Base-by-base conservation (phyloP, 2,113 vertebrate species). In the Dolichotis patagonum region DNA sequence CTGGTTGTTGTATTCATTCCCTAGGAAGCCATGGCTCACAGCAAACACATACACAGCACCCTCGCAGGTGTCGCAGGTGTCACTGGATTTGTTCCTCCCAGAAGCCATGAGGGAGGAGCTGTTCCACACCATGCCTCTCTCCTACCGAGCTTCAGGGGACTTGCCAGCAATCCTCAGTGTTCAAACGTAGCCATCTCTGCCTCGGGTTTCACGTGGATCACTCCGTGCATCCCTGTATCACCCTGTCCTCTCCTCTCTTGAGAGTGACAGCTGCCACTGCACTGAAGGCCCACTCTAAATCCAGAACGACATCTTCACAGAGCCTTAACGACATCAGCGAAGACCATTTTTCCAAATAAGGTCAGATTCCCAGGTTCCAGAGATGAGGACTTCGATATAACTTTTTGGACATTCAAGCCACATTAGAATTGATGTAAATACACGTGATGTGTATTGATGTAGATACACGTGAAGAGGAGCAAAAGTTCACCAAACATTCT, bases 321-420 rank as follows among this genome's bases (percentile, higher is more conserved):
- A 69, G 46, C 14, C 7, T 91, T n/a, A 58, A 83, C 87, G 87
- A 81, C 4, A 81, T 38, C 85, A 43, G 3, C 62, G 85, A 82
- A 94, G 71, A 63, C 19, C 32, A 17, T 82, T 65, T 75, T 85
- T n/a, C 58, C 24, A 93, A 93, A 85, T 35, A 65, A 96, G 43
- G 19, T 41, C 60, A 78, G 7, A 52, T 82, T 93, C 58, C 24
- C 35, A 78, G 19, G 28, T 81, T 71, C 78, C 38, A 46, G 32
- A 9, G 12, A 5, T 52, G 52, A 83, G 32, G 46, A 88, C 28
- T 52, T 89, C 0, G 12, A 19, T 0, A 24, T 32, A 67, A 90
- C 19, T 43, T 96, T 65, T 62, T 24, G 7, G 52, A 60, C 38
- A 91, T 54, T 93, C 22, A 71, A 56, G 2, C 62, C 62, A 77